Evolutionary conservation across 2,113 vertebrate genomes (phyloP), one percentile per base, ranked within the genome.

Genomic region (Prolemur simus): DNA sequence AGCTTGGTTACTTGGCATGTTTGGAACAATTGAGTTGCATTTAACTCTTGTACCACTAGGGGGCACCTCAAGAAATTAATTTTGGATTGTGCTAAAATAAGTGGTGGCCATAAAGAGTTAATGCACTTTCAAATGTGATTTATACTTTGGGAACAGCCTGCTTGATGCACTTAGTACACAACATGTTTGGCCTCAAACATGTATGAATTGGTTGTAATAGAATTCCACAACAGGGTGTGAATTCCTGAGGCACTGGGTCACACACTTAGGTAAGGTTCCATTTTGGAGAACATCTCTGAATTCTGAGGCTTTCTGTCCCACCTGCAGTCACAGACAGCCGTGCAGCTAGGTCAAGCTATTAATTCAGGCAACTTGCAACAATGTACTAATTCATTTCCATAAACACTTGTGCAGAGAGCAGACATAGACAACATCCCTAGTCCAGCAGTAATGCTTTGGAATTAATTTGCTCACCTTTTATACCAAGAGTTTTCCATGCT

Each of bases 51-150:
- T 81, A 89, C 97, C 97, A 97, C 97, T 85, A 97, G 96, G 93
- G 91, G 96, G 91, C 94, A 94, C 93, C 60, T 95, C 90, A 84
- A 92, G 45, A 96, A 97, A 91, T 95, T 96, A 82, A 92, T 94
- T 89, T 89, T 96, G 32, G n/a, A 81, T n/a, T 3, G 21, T 64
- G 73, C 47, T 81, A 21, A 37, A 71, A 58, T 64, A 95, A 87
- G 25, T 94, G 66, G 42, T 39, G 39, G n/a, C 87, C 45, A 10
- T 25, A 69, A 97, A 64, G 25, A 87, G 80, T 80, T 83, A 89
- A 64, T 83, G 17, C 5, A 37, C 63, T 95, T 96, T 27, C 76
- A 87, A 92, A 90, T 77, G 69, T 80, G 78, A 84, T 63, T 73
- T 94, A 42, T 58, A 64, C 49, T 89, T 60, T 74, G 52, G 45